These are phyloP conservation scores for Mus musculus DNA, from an alignment of 2,113 vertebrate genomes.

Conservation along the genomic window GRCm39 chr8:118273501-118274000, in stretches of 20 bases:
- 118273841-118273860: background rate
- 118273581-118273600: background rate
- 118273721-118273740: background rate
- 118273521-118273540: background rate
- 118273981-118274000: background rate
- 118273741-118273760: background rate
- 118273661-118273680: background rate
- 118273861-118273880: background rate
- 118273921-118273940: background rate
- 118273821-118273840: background rate
- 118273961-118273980: background rate
- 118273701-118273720: background rate
- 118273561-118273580: background rate
- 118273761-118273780: background rate
- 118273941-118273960: no score
- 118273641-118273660: background rate
- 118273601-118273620: fast-evolving
- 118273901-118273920: background rate
- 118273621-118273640: background rate
- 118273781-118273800: background rate
- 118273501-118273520: background rate
- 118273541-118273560: no score
- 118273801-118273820: background rate
- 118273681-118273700: background rate
- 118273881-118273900: background rate